These are phyloP conservation scores for Trileptium ribeirensis DNA, from an alignment of 2,888 invertebrate species.

Conservation along the genomic window DNA sequence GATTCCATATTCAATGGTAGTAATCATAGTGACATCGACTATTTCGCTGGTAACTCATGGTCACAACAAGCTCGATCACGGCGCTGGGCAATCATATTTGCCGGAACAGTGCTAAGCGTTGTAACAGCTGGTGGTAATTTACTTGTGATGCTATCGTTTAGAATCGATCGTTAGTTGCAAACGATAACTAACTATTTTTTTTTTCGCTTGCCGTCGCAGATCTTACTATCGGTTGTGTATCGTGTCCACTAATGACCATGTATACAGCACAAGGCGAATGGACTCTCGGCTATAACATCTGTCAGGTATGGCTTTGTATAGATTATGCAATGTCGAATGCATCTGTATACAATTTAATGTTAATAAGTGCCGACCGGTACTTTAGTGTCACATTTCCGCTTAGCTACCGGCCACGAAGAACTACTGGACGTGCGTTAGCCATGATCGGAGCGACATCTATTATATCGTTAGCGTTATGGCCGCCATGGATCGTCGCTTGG, in stretches of 20 bases:
- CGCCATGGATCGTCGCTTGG: conserved; percentile 99
- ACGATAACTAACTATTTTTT: conserved; percentile 98
- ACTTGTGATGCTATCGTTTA: conserved; percentile 96
- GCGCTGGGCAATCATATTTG: conserved; percentile 32
- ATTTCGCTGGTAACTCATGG: too few relatives aligned
- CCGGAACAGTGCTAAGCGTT: conserved; percentile 44
- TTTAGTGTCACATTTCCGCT: conserved; percentile 89
- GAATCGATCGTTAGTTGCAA: conserved; percentile 95
- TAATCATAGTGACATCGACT: too few relatives aligned
- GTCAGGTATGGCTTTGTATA: conserved; percentile 90
- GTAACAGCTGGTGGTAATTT: conserved; percentile 45
- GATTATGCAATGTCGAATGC: conserved; percentile 98
- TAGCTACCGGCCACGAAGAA: conserved; percentile 88
- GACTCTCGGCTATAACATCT: conserved; percentile 70
- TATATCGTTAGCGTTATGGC: conserved; percentile 86
- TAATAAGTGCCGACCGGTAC: conserved; percentile 84
- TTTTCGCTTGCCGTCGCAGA: conserved; percentile 89
- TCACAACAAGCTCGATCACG: too few relatives aligned
- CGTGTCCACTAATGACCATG: conserved; percentile 93
- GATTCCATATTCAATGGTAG: too few relatives aligned
- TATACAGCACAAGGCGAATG: conserved; percentile 86
- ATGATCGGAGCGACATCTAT: conserved; percentile 95
- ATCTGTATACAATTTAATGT: conserved; percentile 89
- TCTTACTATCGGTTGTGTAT: conserved; percentile 86
- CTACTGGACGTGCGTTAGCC: conserved; percentile 77